phyloP scores from a whole-genome alignment of 2,113 vertebrate species.

The Phycodurus eques region DNA sequence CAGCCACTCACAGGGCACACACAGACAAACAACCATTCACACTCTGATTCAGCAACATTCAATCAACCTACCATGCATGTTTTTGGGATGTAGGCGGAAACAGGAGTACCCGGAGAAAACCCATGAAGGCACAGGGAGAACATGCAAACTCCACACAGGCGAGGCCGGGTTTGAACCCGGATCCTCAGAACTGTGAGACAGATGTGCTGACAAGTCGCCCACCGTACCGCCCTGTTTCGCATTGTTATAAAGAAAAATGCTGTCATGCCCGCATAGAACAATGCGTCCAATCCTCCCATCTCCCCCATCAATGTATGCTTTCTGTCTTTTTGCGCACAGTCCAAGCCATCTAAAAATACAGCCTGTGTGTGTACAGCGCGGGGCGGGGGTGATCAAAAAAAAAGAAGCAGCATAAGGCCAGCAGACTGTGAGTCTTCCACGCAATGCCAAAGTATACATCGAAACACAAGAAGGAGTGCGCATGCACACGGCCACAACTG shows the following conservation, averaged over 20 bases:
- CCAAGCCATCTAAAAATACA: conserved; percentile 39
- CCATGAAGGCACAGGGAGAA: too few relatives aligned
- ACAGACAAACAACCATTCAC: too few relatives aligned
- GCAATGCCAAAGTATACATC: conserved; percentile 28
- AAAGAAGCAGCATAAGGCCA: conserved; percentile 37
- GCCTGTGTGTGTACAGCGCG: conserved; percentile 5
- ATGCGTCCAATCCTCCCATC: conserved; percentile 20
- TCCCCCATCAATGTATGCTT: background rate
- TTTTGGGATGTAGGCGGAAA: too few relatives aligned
- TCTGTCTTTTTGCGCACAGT: conserved; percentile 13
- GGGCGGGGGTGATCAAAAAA: conserved; percentile 15
- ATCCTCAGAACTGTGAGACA: too few relatives aligned
- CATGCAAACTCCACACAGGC: too few relatives aligned
- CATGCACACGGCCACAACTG: conserved; percentile 15
- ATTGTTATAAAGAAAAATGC: background rate
- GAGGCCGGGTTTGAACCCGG: too few relatives aligned
- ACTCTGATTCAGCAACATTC: too few relatives aligned
- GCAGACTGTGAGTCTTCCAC: conserved; percentile 28
- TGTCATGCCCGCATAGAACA: background rate
- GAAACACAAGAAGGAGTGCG: conserved; percentile 31
- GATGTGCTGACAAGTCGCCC: too few relatives aligned
- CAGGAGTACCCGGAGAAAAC: too few relatives aligned
- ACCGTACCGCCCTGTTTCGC: too few relatives aligned
- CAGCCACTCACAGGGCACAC: too few relatives aligned
- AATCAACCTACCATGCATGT: too few relatives aligned